Evolutionary conservation across 1,140 invertebrate genomes (phyloP).

Genomic region (Bombus confusus): DNA sequence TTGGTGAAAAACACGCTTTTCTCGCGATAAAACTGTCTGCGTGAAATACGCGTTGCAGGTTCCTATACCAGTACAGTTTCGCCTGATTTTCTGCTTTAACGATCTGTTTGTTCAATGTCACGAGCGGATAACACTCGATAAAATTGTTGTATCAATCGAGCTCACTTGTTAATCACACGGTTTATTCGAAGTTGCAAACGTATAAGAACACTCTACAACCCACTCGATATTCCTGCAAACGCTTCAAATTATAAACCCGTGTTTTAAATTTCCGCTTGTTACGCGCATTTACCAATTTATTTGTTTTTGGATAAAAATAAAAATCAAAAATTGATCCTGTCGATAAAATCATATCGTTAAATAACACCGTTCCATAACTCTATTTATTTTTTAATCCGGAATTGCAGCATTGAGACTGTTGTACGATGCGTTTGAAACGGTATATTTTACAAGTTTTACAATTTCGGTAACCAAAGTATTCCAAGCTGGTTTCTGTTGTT

Average conservation of each 20-base stretch:
- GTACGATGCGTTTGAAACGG: not conserved
- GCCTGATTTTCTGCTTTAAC: not conserved
- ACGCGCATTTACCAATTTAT: not conserved
- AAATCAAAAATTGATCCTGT: not conserved
- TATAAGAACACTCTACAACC: not conserved
- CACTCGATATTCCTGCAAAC: not conserved
- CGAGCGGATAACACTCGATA: not conserved
- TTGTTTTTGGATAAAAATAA: not conserved
- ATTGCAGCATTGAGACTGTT: no score
- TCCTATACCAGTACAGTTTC: not conserved
- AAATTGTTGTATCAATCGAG: not conserved
- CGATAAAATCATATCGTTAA: not conserved
- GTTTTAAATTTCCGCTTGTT: not conserved
- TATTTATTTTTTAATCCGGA: not conserved
- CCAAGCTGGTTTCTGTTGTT: not conserved
- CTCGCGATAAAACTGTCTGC: not conserved
- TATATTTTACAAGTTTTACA: not conserved
- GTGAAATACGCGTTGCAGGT: not conserved
- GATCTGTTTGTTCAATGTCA: not conserved
- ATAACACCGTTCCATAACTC: not conserved
- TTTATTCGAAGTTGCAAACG: not conserved
- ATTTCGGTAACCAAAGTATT: not conserved
- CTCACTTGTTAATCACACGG: conserved; percentile 5
- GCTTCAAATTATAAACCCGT: not conserved
- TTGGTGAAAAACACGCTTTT: not conserved